These are phyloP conservation scores for Celastrina argiolus DNA, from an alignment of 2,888 invertebrate species.

Conservation along the genomic window DNA sequence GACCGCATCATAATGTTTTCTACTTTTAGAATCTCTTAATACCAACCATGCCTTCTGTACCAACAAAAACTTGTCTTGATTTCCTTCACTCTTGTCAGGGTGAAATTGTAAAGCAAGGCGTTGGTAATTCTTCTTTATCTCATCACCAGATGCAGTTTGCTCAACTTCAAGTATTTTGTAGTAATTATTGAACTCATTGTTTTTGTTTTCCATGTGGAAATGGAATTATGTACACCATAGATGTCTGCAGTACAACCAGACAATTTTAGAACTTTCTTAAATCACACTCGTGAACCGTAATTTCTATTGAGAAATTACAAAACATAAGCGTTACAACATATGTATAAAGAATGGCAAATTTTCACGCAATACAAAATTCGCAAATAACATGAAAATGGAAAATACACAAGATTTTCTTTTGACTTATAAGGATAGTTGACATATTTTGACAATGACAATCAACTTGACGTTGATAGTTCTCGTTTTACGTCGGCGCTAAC, in stretches of 20 bases:
- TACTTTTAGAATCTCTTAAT: constrained; percentile 77
- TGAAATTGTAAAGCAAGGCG: constrained; percentile 75
- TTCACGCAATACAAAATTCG: no score
- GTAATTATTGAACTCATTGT: constrained; percentile 49
- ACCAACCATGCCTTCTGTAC: constrained; percentile 86
- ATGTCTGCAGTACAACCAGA: not conserved
- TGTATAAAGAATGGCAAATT: no score
- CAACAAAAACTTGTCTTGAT: constrained; percentile 48
- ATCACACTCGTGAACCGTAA: not conserved
- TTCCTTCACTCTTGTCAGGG: constrained; percentile 75
- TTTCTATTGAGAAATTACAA: no score
- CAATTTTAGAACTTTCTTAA: not conserved
- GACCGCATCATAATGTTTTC: constrained; percentile 82
- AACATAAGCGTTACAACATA: no score
- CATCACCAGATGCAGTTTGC: constrained; percentile 71
- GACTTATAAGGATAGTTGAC: no score
- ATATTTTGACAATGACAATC: no score
- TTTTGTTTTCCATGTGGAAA: constrained; percentile 23
- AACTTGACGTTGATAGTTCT: no score
- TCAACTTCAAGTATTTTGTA: constrained; percentile 77
- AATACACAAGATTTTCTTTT: no score
- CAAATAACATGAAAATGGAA: no score
- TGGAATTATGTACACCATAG: not conserved
- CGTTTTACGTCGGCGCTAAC: no score
- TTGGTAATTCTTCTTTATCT: constrained; percentile 80